phyloP scores from a whole-genome alignment of 2,113 vertebrate species.

The Ancistrus triradiatus region DNA sequence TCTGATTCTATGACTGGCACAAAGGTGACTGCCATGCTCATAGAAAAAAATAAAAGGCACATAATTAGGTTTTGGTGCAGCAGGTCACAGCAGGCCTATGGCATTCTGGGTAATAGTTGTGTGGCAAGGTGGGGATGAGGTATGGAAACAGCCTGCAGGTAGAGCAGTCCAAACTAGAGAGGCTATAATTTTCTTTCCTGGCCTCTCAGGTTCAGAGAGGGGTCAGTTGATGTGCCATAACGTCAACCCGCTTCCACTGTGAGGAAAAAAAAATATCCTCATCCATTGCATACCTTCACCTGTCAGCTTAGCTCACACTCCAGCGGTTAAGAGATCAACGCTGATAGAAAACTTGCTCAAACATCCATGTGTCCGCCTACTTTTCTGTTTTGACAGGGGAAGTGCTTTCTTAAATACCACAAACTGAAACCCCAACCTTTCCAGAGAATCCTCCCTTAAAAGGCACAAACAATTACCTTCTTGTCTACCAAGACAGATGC shows the following conservation, averaged over 20 bases:
- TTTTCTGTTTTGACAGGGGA: conserved; percentile 59
- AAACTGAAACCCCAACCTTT: conserved; percentile 48
- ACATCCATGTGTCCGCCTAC: conserved; percentile 42
- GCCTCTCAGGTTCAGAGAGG: conserved; percentile 59
- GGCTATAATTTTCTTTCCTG: conserved; percentile 63
- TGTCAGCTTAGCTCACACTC: conserved; percentile 60
- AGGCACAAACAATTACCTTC: conserved; percentile 53
- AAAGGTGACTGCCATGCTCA: neutral
- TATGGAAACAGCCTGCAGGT: conserved; percentile 54
- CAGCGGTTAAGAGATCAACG: conserved; percentile 44
- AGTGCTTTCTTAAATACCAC: conserved; percentile 61
- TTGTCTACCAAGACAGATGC: conserved; percentile 55
- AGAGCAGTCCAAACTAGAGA: conserved; percentile 58
- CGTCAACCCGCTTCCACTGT: neutral
- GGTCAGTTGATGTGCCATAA: conserved; percentile 58
- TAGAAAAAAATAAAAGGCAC: conserved; percentile 38
- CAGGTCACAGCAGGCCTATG: conserved; percentile 57
- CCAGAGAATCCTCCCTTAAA: conserved; percentile 54
- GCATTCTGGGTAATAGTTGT: conserved; percentile 63
- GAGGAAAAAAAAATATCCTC: neutral
- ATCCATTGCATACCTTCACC: conserved; percentile 52
- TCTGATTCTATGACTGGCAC: neutral
- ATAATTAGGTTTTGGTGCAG: conserved; percentile 17
- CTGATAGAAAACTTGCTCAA: conserved; percentile 17
- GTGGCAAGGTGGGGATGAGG: conserved; percentile 54